A percentile compares a stretch with the other conserved stretches of the same genome.
These are phyloP conservation scores for Pecten maximus DNA, from an alignment of 2,888 invertebrate species.

Conservation along the genomic window DNA sequence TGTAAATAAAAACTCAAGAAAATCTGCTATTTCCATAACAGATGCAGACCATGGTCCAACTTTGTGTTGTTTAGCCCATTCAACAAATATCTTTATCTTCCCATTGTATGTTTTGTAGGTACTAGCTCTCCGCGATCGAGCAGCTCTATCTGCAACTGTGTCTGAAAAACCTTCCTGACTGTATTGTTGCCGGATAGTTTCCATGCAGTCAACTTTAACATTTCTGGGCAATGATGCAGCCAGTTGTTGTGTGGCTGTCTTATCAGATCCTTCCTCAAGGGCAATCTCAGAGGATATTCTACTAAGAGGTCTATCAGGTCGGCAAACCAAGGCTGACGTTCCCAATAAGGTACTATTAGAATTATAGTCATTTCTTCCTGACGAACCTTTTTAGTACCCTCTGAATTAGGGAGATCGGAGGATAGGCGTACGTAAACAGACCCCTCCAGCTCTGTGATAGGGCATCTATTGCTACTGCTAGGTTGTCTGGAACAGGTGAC, in stretches of 20 bases:
- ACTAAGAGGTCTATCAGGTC: no score
- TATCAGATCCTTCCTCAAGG: not conserved
- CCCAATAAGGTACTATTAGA: no score
- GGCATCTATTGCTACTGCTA: conserved; percentile 31
- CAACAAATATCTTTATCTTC: conserved; percentile 16
- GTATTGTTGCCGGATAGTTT: not conserved
- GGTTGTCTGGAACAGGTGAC: not conserved
- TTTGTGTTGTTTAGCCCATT: not conserved
- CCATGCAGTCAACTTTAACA: not conserved
- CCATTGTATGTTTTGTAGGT: not conserved
- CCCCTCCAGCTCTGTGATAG: not conserved
- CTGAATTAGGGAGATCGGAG: not conserved
- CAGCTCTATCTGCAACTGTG: not conserved
- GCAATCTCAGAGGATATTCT: no score
- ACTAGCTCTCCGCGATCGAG: not conserved
- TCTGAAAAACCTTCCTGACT: not conserved
- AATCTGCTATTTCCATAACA: conserved; percentile 35
- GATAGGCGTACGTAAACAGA: not conserved
- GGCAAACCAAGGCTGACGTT: no score
- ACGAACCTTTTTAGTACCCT: not conserved
- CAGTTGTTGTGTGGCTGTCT: not conserved
- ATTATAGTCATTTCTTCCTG: not conserved
- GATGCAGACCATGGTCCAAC: conserved; percentile 38
- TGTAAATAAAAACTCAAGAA: not conserved
- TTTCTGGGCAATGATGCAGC: not conserved